Evolutionary conservation across 2,113 vertebrate species (phyloP).

Genomic region (Hippocampus mohnikei): DNA sequence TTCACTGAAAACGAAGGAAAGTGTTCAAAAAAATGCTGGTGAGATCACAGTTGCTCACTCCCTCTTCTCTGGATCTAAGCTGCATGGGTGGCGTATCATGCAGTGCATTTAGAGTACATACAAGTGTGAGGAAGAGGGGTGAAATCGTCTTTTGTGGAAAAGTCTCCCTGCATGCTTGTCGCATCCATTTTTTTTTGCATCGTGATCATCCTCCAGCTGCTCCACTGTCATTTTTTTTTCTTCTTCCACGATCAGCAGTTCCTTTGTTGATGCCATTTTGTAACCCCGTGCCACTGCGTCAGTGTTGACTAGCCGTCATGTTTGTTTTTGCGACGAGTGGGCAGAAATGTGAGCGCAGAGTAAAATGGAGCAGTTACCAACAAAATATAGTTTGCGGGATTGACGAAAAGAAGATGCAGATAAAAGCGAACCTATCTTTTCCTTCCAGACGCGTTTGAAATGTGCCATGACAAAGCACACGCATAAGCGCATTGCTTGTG

Average conservation of each 20-base stretch:
- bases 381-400: constrained; percentile 42
- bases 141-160: constrained; percentile 31
- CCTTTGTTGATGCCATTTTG: constrained; percentile 53
- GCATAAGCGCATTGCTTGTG: constrained; percentile 56
- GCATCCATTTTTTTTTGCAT: constrained; percentile 22
- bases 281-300: constrained; percentile 35
- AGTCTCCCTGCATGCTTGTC: constrained; percentile 44
- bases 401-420: constrained; percentile 54
- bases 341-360: constrained; percentile 3
- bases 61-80: constrained; percentile 25
- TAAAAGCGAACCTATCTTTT: constrained; percentile 60
- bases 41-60: constrained; percentile 36
- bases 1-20: constrained; percentile 31
- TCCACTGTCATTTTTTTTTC: constrained; percentile 24
- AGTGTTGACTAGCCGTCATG: constrained; percentile 31
- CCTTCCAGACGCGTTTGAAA: constrained; percentile 64
- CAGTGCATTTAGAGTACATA: not conserved
- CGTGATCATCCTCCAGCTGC: constrained; percentile 57
- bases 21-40: constrained; percentile 11
- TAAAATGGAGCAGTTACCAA: constrained; percentile 18
- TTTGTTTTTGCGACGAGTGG: constrained; percentile 30
- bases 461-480: constrained; percentile 50
- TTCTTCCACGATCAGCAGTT: constrained; percentile 33
- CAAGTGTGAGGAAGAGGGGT: not conserved
- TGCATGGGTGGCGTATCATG: constrained; percentile 28